Percentiles rank a stretch among this genome's conserved stretches.
These are phyloP conservation scores for Dallia pectoralis DNA, from an alignment of 2,797 vertebrate genomes.

Conservation along the genomic window DNA sequence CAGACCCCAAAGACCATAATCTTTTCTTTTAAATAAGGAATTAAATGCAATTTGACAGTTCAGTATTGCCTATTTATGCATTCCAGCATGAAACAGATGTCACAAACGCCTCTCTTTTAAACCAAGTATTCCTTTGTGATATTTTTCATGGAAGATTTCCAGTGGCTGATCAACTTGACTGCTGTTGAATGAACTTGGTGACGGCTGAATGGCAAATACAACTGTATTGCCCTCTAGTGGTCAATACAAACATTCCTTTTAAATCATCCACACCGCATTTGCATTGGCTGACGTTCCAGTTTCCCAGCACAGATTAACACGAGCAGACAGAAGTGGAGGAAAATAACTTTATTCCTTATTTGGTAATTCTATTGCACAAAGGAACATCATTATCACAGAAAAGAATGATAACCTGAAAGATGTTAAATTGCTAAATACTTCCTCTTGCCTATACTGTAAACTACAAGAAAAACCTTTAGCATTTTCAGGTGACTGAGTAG, in stretches of 20 bases:
- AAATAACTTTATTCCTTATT: not conserved
- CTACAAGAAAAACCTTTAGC: not conserved
- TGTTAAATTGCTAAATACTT: not conserved
- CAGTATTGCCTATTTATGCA: too few relatives aligned
- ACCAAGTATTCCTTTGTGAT: too few relatives aligned
- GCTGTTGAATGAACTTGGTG: not conserved
- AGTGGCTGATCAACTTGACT: too few relatives aligned
- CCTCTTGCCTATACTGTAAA: not conserved
- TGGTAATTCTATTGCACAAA: not conserved
- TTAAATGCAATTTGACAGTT: too few relatives aligned
- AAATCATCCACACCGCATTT: not conserved
- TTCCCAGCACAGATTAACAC: not conserved
- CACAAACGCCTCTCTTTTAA: too few relatives aligned
- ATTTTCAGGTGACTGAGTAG: not conserved
- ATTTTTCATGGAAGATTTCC: too few relatives aligned
- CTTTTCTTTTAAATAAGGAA: too few relatives aligned
- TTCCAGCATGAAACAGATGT: too few relatives aligned
- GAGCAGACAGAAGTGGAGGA: not conserved
- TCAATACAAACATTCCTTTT: not conserved
- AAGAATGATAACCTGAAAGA: not conserved
- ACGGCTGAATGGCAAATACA: not conserved
- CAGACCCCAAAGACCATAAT: too few relatives aligned
- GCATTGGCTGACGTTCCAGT: not conserved
- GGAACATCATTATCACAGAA: slow-evolving; percentile 2
- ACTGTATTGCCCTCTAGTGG: slow-evolving; percentile 1